Conservation (phyloP, 2,888 invertebrate species). For the Drosophila demipolita region DNA sequence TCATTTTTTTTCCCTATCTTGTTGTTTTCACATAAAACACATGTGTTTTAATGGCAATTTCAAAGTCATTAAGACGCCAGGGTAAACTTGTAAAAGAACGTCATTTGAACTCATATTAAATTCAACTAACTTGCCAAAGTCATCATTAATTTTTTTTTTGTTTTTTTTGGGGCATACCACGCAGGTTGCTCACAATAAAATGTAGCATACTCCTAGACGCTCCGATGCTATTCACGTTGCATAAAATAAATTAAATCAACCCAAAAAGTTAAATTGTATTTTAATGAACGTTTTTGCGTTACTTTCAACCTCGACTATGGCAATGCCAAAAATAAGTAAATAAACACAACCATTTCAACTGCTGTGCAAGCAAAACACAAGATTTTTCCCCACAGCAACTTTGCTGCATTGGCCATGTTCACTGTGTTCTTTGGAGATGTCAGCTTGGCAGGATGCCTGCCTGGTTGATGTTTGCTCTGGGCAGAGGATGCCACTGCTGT, state of each 20-base stretch:
- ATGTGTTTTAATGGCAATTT: constrained; percentile 49
- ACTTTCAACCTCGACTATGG: background rate
- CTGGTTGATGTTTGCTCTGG: constrained; percentile 31
- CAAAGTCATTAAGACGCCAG: constrained; percentile 70
- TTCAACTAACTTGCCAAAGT: constrained; percentile 33
- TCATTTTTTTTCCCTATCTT: constrained; percentile 10
- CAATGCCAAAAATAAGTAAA: constrained; percentile 41
- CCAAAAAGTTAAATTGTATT: constrained; percentile 58
- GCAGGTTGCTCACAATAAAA: constrained; percentile 24
- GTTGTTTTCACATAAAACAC: constrained; percentile 19
- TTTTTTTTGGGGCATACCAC: background rate
- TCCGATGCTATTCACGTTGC: background rate
- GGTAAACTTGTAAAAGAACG: constrained; percentile 31
- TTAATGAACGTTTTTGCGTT: constrained; percentile 48
- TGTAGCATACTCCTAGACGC: constrained; percentile 35
- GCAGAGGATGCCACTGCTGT: constrained; percentile 25
- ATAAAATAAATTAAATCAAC: constrained; percentile 39
- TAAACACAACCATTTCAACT: constrained; percentile 17
- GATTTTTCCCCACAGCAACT: constrained; percentile 8
- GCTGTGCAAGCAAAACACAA: constrained; percentile 42
- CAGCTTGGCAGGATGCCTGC: constrained; percentile 9
- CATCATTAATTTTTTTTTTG: constrained; percentile 33
- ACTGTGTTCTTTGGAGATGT: constrained; percentile 16
- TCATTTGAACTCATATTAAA: constrained; percentile 50
- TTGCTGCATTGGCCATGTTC: background rate